Evolutionary conservation across 1,140 invertebrate species (phyloP).

Genomic region (Drosophila miranda): DNA sequence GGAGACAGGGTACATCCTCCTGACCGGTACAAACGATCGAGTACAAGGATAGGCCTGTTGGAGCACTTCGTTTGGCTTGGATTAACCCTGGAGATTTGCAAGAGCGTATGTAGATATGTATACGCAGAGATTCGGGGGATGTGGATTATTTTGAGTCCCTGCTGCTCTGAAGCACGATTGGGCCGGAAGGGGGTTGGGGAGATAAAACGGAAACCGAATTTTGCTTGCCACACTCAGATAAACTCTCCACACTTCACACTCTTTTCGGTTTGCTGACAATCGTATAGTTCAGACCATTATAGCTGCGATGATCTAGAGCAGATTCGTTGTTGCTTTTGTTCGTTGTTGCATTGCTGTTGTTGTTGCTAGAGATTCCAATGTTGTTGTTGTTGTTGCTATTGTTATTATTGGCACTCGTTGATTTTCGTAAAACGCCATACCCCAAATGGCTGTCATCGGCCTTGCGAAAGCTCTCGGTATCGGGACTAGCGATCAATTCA

Average conservation of each 20-base stretch:
- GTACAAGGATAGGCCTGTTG: too few relatives aligned
- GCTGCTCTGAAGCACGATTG: too few relatives aligned
- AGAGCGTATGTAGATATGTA: too few relatives aligned
- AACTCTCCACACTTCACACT: slow-evolving; percentile 12
- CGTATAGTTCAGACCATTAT: slow-evolving; percentile 90
- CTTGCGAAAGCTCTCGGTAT: slow-evolving; percentile 86
- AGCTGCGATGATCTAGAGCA: slow-evolving; percentile 85
- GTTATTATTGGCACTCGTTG: slow-evolving; percentile 79
- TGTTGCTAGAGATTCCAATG: slow-evolving; percentile 40
- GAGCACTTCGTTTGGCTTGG: too few relatives aligned
- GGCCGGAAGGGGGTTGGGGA: too few relatives aligned
- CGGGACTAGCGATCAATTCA: slow-evolving; percentile 75
- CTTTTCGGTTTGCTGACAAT: slow-evolving; percentile 90
- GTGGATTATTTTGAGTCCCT: too few relatives aligned
- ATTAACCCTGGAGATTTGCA: too few relatives aligned
- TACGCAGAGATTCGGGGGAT: too few relatives aligned
- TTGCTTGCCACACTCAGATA: slow-evolving; percentile 1
- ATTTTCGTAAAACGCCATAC: slow-evolving; percentile 89
- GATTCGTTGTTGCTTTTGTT: slow-evolving; percentile 22
- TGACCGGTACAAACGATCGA: too few relatives aligned
- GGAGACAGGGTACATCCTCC: too few relatives aligned
- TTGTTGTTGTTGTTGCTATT: slow-evolving; percentile 44
- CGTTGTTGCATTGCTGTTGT: slow-evolving; percentile 14
- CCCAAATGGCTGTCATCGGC: slow-evolving; percentile 91
- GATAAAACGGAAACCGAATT: too few relatives aligned